Evolutionary conservation across 35 echinoderm and acorn worm species (phyloP).

Genomic region (Amphiura filiformis): DNA sequence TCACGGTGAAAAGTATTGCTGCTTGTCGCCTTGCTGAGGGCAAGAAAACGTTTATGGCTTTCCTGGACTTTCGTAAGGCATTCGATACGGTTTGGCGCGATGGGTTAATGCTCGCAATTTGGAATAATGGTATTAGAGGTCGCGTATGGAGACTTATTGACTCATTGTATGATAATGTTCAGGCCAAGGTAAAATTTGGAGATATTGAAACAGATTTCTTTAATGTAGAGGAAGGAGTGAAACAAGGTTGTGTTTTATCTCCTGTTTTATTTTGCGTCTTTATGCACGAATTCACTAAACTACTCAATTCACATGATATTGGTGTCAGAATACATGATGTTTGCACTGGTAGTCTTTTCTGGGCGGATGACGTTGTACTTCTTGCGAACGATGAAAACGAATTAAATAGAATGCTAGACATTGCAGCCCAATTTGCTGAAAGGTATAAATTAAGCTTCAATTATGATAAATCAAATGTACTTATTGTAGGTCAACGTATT

Average conservation of each 20-base stretch:
- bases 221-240: not conserved
- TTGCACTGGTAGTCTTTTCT: not conserved
- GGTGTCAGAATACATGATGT: not conserved
- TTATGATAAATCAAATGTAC: not conserved
- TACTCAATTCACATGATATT: not conserved
- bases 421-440: not conserved
- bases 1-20: conserved; percentile 6
- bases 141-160: not conserved
- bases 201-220: not conserved
- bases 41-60: not conserved
- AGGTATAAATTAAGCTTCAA: not conserved
- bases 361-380: not conserved
- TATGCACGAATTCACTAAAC: not conserved
- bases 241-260: not conserved
- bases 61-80: not conserved
- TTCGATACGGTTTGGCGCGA: not conserved
- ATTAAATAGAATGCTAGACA: not conserved
- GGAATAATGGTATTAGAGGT: not conserved
- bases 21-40: not conserved
- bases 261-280: not conserved
- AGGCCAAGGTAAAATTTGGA: not conserved
- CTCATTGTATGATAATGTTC: not conserved
- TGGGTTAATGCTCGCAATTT: not conserved
- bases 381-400: not conserved
- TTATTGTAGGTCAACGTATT: not conserved